Evolutionary conservation across 2,797 vertebrate species (phyloP).

Genomic region (Sarcoramphus papa): DNA sequence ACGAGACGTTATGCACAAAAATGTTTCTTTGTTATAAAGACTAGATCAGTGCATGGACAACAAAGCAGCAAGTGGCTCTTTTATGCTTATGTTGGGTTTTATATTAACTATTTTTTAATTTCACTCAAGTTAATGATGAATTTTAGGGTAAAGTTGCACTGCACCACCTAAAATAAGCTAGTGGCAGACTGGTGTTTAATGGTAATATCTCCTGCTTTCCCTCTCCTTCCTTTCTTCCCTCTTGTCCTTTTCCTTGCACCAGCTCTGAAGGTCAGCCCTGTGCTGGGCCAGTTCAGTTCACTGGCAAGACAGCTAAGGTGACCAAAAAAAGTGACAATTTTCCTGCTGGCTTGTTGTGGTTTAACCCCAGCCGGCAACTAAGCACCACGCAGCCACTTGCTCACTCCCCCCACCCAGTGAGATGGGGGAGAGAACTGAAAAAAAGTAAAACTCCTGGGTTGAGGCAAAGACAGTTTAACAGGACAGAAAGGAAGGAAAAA

Average conservation of each 20-base stretch:
- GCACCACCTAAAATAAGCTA: neutral
- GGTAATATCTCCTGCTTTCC: neutral
- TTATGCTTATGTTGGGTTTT: neutral
- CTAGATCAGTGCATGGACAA: neutral
- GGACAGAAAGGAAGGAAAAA: too few relatives aligned
- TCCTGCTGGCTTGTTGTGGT: neutral
- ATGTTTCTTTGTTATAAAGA: neutral
- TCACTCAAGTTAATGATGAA: neutral
- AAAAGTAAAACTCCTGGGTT: too few relatives aligned
- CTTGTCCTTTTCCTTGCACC: neutral
- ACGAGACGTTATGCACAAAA: neutral
- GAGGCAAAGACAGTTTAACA: too few relatives aligned
- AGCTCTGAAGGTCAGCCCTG: neutral
- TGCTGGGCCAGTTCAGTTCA: neutral
- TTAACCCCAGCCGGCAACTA: too few relatives aligned
- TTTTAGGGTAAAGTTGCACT: neutral
- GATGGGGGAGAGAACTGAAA: too few relatives aligned
- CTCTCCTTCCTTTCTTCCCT: neutral
- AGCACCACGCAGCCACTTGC: too few relatives aligned
- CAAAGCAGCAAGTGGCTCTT: neutral
- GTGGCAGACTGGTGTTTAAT: neutral
- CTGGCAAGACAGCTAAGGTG: neutral
- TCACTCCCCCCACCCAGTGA: too few relatives aligned
- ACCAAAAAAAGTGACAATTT: neutral
- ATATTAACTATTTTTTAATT: neutral